These are phyloP conservation scores for Oenanthe oenanthe DNA, from an alignment of 2,113 vertebrate genomes.

Conservation along the genomic window DNA sequence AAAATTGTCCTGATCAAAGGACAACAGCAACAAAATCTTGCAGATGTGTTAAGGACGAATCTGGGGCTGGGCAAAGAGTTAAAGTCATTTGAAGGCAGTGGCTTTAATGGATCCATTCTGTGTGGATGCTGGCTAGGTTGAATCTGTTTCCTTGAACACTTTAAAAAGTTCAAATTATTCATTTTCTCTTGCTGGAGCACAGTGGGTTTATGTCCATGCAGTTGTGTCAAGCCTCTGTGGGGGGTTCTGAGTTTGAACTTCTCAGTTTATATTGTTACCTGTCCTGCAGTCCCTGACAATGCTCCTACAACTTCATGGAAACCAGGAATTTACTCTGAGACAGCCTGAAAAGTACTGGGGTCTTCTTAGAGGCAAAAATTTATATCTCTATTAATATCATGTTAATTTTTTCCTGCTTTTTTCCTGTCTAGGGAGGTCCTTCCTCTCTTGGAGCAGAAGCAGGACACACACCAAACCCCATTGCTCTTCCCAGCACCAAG, in stretches of 20 bases:
- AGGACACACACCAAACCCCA: not conserved
- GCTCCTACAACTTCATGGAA: not conserved
- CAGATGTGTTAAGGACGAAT: slow-evolving; percentile 26
- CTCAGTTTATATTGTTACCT: not conserved
- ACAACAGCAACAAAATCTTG: not conserved
- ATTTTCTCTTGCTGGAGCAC: not conserved
- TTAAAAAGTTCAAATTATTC: not conserved
- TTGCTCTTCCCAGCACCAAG: not conserved
- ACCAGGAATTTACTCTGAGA: not conserved
- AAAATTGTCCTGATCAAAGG: slow-evolving; percentile 46
- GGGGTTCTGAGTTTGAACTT: not conserved
- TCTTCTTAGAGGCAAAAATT: not conserved
- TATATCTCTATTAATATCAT: not conserved
- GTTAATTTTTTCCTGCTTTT: not conserved
- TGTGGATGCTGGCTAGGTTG: not conserved
- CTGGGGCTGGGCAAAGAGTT: not conserved
- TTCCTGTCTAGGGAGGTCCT: rapidly evolving
- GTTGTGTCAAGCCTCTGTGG: not conserved
- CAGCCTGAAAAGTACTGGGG: not conserved
- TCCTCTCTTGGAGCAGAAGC: not conserved
- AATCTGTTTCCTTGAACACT: not conserved
- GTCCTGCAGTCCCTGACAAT: not conserved
- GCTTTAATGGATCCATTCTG: not conserved
- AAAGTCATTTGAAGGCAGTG: not conserved
- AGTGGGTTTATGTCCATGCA: not conserved